These are phyloP conservation scores for Emys orbicularis DNA, from an alignment of 2,797 vertebrate species.

Conservation along the genomic window DNA sequence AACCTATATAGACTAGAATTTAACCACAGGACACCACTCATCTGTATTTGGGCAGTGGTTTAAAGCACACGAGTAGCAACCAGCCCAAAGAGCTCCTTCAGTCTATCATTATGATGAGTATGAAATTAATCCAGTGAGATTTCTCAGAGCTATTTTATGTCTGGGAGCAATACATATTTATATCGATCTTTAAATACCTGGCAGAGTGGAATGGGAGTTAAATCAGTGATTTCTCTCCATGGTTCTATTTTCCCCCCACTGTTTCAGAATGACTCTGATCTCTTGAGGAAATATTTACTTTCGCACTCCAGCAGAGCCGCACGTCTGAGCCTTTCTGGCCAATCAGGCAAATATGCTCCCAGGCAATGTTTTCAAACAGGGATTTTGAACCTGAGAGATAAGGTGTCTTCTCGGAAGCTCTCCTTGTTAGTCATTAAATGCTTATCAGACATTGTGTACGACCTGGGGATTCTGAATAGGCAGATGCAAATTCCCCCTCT, in stretches of 20 bases:
- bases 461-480: not conserved
- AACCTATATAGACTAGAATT: not conserved
- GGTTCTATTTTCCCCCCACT: not conserved
- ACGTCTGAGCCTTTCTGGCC: not conserved
- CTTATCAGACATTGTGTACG: not conserved
- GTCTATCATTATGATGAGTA: not conserved
- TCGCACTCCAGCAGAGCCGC: not conserved
- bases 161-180: not conserved
- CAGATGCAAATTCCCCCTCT: not conserved
- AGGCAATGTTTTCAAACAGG: not conserved
- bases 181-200: not conserved
- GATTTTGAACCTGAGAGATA: not conserved
- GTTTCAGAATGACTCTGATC: not conserved
- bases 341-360: not conserved
- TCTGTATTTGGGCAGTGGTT: not conserved
- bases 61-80: not conserved
- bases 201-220: not conserved
- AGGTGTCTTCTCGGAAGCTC: not conserved
- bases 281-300: not conserved
- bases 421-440: not conserved
- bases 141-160: not conserved
- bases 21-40: not conserved
- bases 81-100: not conserved
- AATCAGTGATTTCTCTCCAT: not conserved
- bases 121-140: not conserved